These are phyloP conservation scores for Climacteris rufus DNA, from an alignment of 2,113 vertebrate species.

Conservation along the genomic window DNA sequence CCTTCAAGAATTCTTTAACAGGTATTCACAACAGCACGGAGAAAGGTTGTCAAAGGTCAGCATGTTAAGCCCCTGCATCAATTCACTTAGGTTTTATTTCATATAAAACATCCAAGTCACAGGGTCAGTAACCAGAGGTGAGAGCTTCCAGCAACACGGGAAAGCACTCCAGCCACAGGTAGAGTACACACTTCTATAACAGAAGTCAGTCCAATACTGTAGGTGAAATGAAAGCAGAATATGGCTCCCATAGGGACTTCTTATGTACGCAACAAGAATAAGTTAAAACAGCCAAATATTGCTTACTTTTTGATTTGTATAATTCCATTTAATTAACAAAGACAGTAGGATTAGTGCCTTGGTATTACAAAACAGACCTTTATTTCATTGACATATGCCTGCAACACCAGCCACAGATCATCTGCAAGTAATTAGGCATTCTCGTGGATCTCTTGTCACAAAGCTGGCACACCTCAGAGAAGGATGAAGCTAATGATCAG, in stretches of 20 bases:
- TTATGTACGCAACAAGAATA: background rate
- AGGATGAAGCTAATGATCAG: background rate
- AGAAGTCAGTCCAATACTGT: background rate
- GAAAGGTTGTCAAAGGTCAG: background rate
- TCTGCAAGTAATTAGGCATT: background rate
- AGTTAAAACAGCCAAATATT: background rate
- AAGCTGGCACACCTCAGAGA: background rate
- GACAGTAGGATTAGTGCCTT: background rate
- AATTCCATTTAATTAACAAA: conserved; percentile 5
- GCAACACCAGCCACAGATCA: background rate
- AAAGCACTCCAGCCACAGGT: background rate
- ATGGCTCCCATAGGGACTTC: background rate
- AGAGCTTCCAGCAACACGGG: background rate
- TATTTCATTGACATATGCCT: background rate
- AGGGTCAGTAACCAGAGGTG: background rate
- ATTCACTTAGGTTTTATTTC: background rate
- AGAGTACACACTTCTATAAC: background rate
- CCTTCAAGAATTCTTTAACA: background rate
- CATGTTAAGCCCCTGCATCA: background rate
- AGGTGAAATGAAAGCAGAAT: background rate
- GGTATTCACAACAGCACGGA: background rate
- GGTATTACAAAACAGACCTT: background rate
- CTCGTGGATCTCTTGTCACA: background rate
- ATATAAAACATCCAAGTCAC: fast-evolving
- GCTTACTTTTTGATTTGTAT: background rate